Conservation (phyloP, 1,140 invertebrate species). For the Aporrectodea caliginosa region DNA sequence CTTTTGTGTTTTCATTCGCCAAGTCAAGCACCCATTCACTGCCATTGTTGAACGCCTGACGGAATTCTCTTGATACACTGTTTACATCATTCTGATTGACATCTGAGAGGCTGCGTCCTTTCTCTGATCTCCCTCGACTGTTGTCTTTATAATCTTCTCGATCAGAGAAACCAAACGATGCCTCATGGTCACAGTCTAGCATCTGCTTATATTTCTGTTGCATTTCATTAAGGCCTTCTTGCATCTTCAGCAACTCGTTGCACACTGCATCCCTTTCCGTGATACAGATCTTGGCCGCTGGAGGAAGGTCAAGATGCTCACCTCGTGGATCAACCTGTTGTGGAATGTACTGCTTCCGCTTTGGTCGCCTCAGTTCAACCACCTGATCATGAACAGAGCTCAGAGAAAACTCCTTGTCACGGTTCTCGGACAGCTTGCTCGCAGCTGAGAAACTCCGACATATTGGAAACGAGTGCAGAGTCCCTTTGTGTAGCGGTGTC, state of each 20-base stretch:
- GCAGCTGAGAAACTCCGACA: not conserved
- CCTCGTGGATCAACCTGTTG: conserved; percentile 73
- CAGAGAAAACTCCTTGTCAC: no score
- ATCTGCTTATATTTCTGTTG: conserved; percentile 83
- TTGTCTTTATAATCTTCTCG: conserved; percentile 1
- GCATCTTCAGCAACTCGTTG: conserved; percentile 77
- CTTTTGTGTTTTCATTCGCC: no score
- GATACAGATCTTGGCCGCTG: conserved; percentile 58
- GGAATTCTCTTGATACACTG: conserved; percentile 64
- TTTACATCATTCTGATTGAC: not conserved
- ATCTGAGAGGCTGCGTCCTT: not conserved
- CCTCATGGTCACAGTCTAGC: conserved; percentile 68
- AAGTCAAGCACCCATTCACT: conserved; percentile 59
- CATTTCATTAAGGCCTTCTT: conserved; percentile 83
- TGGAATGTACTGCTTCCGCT: conserved; percentile 92
- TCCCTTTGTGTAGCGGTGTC: no score
- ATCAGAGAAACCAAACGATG: no score
- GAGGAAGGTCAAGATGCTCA: conserved; percentile 34
- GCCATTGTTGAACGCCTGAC: conserved; percentile 47
- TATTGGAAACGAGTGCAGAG: conserved; percentile 60
- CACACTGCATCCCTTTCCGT: conserved; percentile 70
- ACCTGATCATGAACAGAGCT: no score
- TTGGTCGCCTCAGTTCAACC: no score
- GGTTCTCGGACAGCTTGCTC: not conserved
- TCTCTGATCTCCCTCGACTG: not conserved